A percentile compares a stretch with the other conserved stretches of the same genome.
Evolutionary conservation across 2,113 vertebrate species (phyloP).

Genomic region (Speoplatyrhinus poulsoni): DNA sequence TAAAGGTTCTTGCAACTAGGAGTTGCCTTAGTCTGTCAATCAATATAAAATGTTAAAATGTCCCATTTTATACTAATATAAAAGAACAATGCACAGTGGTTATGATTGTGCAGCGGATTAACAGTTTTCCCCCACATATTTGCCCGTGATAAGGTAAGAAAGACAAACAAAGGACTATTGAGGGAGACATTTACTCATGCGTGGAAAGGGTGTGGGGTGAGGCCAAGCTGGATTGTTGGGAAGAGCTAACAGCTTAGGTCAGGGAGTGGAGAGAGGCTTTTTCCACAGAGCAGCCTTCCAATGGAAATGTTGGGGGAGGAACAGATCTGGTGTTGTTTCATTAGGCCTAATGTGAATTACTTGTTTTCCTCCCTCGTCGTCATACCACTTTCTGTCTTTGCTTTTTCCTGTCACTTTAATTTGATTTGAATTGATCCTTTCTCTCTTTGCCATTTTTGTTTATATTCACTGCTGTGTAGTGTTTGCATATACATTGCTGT

Average conservation of each 20-base stretch:
- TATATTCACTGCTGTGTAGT: neutral
- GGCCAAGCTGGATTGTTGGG: conserved; percentile 26
- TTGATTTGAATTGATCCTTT: neutral
- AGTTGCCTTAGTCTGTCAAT: too few relatives aligned
- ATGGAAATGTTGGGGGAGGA: conserved; percentile 44
- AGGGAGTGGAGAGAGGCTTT: conserved; percentile 9
- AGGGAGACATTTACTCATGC: conserved; percentile 1
- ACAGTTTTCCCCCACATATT: too few relatives aligned
- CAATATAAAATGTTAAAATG: too few relatives aligned
- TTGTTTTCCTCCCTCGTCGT: neutral
- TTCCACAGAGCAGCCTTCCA: conserved; percentile 24
- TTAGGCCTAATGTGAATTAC: neutral
- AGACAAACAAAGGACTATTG: conserved; percentile 3
- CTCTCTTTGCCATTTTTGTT: neutral
- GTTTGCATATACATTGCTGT: neutral
- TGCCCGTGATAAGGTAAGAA: neutral
- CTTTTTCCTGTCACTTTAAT: neutral
- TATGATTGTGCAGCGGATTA: too few relatives aligned
- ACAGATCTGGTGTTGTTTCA: conserved; percentile 37
- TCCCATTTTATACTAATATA: too few relatives aligned
- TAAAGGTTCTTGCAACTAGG: too few relatives aligned
- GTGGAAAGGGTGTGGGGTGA: conserved; percentile 14
- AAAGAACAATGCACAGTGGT: too few relatives aligned
- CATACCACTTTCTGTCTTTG: neutral
- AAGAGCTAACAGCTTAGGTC: conserved; percentile 15